Base-by-base conservation (phyloP, 2,888 invertebrate genomes). In the Spodoptera littoralis region DNA sequence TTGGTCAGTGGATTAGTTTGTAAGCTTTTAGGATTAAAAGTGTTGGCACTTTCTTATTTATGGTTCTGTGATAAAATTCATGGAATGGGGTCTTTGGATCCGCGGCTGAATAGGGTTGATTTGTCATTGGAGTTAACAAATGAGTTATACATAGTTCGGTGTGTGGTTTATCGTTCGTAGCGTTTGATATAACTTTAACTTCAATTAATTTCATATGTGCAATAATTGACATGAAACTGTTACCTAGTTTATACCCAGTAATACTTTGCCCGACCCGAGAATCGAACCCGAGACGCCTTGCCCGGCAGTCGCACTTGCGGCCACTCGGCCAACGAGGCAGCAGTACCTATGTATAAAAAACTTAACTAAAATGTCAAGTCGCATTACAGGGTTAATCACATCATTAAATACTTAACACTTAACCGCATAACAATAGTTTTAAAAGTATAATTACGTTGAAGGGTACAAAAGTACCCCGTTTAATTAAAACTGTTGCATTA, bases 1-100 rank as follows among this genome's bases (percentile, higher is more conserved):
- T 18, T 64, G 79, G 80, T 80, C 79, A 79, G 58, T 44, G 70
- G 78, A 80, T 80, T 80, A 79, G 60, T 70, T 64, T 67, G 68
- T 60, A 60, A 70, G 80, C 68, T 77, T 73, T 77, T 55, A 73
- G 61, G 67, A 71, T 79, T 77, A 77, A 13, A 57, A 49, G 50
- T 52, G 55, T n/a, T 45, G 48, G 48, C 27, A 58, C 13, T 54
- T 73, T 58, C 45, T 68, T 67, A 53, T 53, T 55, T 57, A 50
- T 54, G 36, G 56, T 44, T 5, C 22, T 57, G 47, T 51, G 50
- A 57, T 54, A 22, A 45, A 42, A 57, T 51, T 67, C 50, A n/a
- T 57, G 36, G 36, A 49, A 57, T 46, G 48, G 4, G 45, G 27
- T n/a, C 22, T 46, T 11, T 5, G 0, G 36, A 13, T 43, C 36